Conservation (phyloP, 2,113 vertebrate genomes). For the Microcebus ravelobensis region DNA sequence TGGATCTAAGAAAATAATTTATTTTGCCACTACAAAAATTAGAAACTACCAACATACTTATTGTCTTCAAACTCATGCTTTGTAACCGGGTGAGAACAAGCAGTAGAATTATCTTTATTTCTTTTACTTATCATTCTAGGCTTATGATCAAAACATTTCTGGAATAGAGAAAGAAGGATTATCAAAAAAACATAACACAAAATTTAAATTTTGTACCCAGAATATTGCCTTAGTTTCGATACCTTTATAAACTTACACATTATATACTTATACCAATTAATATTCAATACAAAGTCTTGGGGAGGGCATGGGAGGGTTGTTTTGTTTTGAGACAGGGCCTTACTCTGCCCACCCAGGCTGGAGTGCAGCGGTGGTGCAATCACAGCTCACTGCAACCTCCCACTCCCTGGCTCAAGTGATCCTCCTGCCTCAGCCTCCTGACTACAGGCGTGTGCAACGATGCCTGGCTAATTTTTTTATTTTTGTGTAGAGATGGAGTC, state of each 20-base stretch:
- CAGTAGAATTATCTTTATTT: conserved; percentile 93
- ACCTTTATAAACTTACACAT: neutral
- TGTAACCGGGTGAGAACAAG: conserved; percentile 95
- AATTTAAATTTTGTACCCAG: conserved; percentile 3
- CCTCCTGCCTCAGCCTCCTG: neutral
- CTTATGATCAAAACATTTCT: conserved; percentile 99
- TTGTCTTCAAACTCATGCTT: conserved; percentile 96
- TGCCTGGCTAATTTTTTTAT: no score
- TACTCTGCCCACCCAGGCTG: neutral
- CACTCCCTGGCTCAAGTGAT: neutral
- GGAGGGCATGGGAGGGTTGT: neutral
- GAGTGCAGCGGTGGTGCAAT: neutral
- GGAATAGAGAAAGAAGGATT: conserved; percentile 81
- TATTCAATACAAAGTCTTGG: no score
- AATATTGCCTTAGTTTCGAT: neutral
- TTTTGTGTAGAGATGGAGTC: neutral
- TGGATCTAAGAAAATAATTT: neutral
- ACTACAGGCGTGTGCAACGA: neutral
- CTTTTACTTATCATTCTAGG: conserved; percentile 99
- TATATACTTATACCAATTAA: neutral
- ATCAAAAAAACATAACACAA: conserved; percentile 31
- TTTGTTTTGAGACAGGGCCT: neutral
- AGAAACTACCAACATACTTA: conserved; percentile 91
- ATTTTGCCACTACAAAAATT: conserved; percentile 48
- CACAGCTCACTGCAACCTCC: neutral